phyloP scores from a whole-genome alignment of 2,113 vertebrate species.

The Seriola aureovittata region DNA sequence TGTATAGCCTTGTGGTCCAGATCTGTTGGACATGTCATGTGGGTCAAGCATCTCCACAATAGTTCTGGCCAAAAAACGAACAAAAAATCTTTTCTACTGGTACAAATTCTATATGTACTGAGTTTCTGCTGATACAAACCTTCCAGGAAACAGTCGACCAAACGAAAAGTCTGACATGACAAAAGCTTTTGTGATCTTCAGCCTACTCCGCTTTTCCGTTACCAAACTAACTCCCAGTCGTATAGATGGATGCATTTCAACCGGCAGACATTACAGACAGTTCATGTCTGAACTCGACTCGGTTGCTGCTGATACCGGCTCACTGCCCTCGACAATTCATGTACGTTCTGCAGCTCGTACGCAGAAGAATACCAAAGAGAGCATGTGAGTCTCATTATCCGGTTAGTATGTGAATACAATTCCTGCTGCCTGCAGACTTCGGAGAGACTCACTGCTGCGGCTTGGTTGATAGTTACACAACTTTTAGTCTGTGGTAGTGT shows the following conservation, averaged over 20 bases:
- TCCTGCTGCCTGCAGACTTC: not conserved
- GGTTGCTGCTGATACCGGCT: not conserved
- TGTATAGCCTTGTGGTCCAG: not conserved
- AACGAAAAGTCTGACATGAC: not conserved
- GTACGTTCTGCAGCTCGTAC: not conserved
- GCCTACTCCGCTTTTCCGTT: not conserved
- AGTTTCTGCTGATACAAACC: not conserved
- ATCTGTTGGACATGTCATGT: not conserved
- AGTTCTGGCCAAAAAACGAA: not conserved
- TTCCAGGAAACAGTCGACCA: not conserved
- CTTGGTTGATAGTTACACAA: not conserved
- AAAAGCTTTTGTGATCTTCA: not conserved
- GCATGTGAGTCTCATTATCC: not conserved
- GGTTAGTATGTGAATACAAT: not conserved
- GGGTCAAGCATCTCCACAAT: not conserved
- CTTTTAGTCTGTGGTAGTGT: not conserved
- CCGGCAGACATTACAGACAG: too few species aligned
- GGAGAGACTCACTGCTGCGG: not conserved
- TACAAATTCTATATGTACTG: not conserved
- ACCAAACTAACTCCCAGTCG: too few species aligned
- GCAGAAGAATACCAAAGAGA: not conserved
- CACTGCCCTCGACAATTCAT: not conserved
- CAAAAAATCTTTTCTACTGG: not conserved
- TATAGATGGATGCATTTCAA: not conserved
- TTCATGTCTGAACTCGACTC: too few species aligned